Conservation (phyloP, 2,113 vertebrate genomes). For the Myotis yumanensis region DNA sequence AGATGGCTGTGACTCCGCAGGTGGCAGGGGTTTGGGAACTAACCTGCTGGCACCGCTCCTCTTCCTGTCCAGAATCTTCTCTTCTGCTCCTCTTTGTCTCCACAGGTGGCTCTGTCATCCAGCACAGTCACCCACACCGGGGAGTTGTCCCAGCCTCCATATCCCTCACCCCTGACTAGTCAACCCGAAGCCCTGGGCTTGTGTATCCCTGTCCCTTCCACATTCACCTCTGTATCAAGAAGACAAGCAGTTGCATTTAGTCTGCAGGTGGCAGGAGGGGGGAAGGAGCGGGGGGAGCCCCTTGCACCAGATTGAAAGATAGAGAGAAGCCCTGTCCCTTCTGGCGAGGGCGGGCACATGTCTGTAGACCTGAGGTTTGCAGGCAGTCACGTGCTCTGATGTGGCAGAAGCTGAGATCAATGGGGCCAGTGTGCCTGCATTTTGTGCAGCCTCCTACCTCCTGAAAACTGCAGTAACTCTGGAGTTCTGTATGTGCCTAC, state of each 20-base stretch:
- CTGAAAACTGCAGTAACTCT: background rate
- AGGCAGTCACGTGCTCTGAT: background rate
- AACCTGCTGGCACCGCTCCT: background rate
- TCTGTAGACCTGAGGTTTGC: background rate
- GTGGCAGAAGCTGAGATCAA: background rate
- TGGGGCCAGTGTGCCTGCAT: background rate
- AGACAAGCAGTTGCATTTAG: background rate
- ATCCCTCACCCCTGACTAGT: background rate
- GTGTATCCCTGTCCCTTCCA: background rate
- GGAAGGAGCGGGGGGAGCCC: background rate
- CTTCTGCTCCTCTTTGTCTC: background rate
- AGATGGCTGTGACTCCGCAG: background rate
- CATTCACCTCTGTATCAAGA: background rate
- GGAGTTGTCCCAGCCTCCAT: background rate
- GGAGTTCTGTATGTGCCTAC: background rate
- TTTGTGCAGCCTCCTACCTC: background rate
- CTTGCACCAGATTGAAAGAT: background rate
- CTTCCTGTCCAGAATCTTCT: background rate
- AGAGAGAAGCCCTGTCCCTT: background rate
- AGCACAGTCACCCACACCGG: background rate
- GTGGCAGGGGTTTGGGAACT: background rate
- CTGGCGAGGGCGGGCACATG: fast-evolving
- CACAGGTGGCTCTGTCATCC: background rate
- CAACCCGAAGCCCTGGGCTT: background rate
- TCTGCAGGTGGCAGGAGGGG: background rate